phyloP scores from a whole-genome alignment of 2,888 invertebrate species.

The Drosophila austrosaltans region DNA sequence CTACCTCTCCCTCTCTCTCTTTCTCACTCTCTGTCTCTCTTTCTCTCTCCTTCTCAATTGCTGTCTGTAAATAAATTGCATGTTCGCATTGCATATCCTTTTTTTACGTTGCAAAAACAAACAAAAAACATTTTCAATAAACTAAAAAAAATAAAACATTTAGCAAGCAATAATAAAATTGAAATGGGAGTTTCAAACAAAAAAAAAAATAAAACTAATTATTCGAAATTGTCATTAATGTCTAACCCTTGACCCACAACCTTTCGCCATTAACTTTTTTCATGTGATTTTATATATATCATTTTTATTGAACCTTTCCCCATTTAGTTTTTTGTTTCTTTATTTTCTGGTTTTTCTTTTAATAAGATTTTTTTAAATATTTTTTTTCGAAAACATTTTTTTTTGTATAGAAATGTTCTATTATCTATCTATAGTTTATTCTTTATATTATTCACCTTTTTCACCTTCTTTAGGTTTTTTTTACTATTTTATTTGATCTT shows the following conservation, averaged over 20 bases:
- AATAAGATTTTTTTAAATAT: background rate
- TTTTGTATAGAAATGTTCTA: too few species aligned
- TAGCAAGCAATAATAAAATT: background rate
- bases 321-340: background rate
- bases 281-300: background rate
- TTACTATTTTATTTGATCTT: too few species aligned
- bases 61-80: slow-evolving; percentile 4
- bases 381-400: background rate
- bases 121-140: background rate
- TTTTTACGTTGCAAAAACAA: slow-evolving; percentile 1
- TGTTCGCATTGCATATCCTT: slow-evolving; percentile 6
- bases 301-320: background rate
- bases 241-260: too few species aligned
- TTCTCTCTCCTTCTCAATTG: background rate
- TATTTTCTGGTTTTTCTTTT: background rate
- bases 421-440: too few species aligned
- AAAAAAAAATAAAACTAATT: background rate
- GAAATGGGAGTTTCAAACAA: background rate
- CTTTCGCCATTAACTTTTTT: background rate
- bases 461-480: too few species aligned
- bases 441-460: too few species aligned
- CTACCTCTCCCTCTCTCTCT: background rate
- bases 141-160: background rate
- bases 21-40: background rate
- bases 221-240: background rate